These are phyloP conservation scores for human DNA, from an alignment of 2,113 vertebrate genomes.

Conservation along the genomic window DNA sequence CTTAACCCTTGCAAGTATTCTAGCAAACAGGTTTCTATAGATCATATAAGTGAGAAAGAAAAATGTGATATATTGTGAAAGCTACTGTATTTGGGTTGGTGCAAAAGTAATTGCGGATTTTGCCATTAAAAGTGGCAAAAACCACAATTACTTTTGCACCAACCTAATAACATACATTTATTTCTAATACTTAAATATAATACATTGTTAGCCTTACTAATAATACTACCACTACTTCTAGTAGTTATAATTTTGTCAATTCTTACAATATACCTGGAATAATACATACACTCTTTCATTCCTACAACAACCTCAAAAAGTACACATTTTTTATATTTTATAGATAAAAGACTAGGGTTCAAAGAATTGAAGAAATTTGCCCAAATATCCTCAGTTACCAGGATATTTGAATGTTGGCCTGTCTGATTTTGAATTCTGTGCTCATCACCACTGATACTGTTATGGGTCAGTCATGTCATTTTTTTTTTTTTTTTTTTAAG, in stretches of 20 bases:
- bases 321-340: neutral
- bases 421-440: neutral
- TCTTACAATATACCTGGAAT: neutral
- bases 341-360: neutral
- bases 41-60: neutral
- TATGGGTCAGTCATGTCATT: neutral
- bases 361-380: neutral
- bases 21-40: neutral
- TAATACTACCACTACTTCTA: neutral
- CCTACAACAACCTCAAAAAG: neutral
- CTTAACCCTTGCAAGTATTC: neutral
- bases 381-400: neutral
- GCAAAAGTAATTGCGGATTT: too few species aligned
- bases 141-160: too few species aligned
- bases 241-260: neutral
- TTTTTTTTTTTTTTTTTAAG: too few species aligned
- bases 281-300: neutral
- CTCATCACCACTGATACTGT: neutral
- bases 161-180: neutral
- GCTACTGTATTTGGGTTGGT: neutral
- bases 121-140: too few species aligned
- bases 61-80: neutral
- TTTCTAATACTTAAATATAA: neutral
- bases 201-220: neutral
- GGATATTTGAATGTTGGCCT: neutral